phyloP scores from a whole-genome alignment of 2,113 vertebrate genomes.

The Uria aalge region DNA sequence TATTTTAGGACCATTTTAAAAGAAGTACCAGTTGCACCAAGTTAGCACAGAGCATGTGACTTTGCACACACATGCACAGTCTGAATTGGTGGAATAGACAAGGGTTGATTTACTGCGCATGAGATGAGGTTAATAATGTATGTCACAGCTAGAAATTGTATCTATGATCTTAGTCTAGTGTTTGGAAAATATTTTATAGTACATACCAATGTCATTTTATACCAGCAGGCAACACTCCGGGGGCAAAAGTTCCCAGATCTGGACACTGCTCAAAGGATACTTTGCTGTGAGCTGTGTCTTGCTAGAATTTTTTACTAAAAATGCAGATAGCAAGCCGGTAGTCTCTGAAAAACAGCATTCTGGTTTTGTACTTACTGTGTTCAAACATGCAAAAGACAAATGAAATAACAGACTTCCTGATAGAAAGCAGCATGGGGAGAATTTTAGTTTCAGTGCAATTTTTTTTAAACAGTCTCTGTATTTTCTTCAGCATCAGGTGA shows the following conservation, averaged over 20 bases:
- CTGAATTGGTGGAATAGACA: not conserved
- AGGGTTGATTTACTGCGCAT: not conserved
- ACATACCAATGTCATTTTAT: not conserved
- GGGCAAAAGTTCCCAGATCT: not conserved
- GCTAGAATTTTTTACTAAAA: not conserved
- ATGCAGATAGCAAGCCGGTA: not conserved
- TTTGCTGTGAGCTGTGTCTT: not conserved
- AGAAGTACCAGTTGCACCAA: not conserved
- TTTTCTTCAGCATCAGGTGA: conserved; percentile 17
- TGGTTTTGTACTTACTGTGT: not conserved
- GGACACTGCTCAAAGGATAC: not conserved
- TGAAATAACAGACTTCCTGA: not conserved
- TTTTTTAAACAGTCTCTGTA: not conserved
- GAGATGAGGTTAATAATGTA: not conserved
- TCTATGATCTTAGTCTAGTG: not conserved
- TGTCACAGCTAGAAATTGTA: not conserved
- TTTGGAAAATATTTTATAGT: not conserved
- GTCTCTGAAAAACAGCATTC: not conserved
- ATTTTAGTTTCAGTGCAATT: not conserved
- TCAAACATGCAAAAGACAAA: not conserved
- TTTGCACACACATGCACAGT: not conserved
- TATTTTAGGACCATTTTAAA: not conserved
- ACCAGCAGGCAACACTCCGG: not conserved
- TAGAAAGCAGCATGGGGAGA: not conserved
- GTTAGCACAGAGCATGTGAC: not conserved